Evolutionary conservation across 1,140 invertebrate species (phyloP), one percentile per base, ranked within the genome.

Genomic region (Drosophila ohnishii): DNA sequence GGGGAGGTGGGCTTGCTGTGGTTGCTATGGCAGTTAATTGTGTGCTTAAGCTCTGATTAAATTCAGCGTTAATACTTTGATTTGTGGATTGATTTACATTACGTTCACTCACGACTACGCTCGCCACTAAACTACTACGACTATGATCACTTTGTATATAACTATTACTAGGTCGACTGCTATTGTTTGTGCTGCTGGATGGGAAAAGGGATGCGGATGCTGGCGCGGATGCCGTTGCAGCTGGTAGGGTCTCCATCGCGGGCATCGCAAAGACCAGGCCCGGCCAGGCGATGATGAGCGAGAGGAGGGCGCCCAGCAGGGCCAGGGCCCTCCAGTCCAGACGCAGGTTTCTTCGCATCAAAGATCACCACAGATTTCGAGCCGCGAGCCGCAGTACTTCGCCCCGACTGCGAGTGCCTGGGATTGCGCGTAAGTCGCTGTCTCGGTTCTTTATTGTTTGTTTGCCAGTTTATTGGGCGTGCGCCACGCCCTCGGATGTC

Each of bases 261-360:
- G 90, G 90, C 89, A 90, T 89, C 35, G 87, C 88, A 64, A 78
- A 82, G 28, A 84, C 80, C 71, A 90, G 58, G 13, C 81, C 77
- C 48, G 75, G 73, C 90, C 90, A 91, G 67, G 78, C 70, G 48
- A 90, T 90, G 45, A 91, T 73, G 65, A 85, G 71, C 75, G 84
- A 79, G 47, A 91, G 90, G 91, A 92, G 91, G 91, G 90, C 91
- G 80, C 91, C 91, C 82, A 92, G 91, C 91, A 90, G 78, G 56
- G 90, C 91, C 83, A 92, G 91, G 91, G 91, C 91, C 91, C 91
- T 91, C 91, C 91, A 91, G 73, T 90, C 75, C 74, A 90, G 75
- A 65, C 90, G 89, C 82, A 83, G 83, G 79, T 90, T 90, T 86
- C 79, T 91, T 89, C 90, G 90, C 90, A 91, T 91, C 75, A 85